Evolutionary conservation across 2,113 vertebrate genomes (phyloP), one percentile per base, ranked within the genome.

Genomic region (Clinocottus analis): DNA sequence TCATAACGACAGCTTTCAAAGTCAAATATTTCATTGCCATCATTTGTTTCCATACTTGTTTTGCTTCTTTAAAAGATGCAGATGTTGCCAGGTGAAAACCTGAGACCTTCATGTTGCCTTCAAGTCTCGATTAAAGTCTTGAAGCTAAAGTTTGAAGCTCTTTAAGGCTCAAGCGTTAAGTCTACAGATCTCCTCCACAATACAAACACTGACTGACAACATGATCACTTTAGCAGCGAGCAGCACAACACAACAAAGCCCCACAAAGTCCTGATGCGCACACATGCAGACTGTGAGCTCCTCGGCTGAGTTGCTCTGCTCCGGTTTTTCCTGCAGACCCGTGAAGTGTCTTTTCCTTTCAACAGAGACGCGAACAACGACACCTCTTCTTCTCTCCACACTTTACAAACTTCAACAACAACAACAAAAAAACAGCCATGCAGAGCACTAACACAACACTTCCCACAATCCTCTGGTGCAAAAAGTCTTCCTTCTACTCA

Each of bases 401-500:
- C 1, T 4, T 3, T 3, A 9, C 35, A 31, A 31, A 31, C 29
- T 31, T 31, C n/a, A n/a, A n/a, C n/a, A n/a, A n/a, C n/a, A n/a
- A n/a, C n/a, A n/a, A n/a, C n/a, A n/a, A 31, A 31, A 31, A 31
- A 31, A 4, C 29, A 31, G 29, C 2, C 29, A 31, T 4, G 29
- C 29, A 31, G 29, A 31, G 29, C 29, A 31, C 29, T 31, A 31
- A 33, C 33, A 33, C 33, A 33, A 33, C 33, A 7, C 37, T 10
- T 7, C 37, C 37, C 7, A 1, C 31, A n/a, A 8, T 21, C 17
- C 29, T 19, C 5, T 25, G 66, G 55, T 56, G n/a, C n/a, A n/a
- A n/a, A n/a, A n/a, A n/a, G n/a, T n/a, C n/a, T 7, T 5, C 13
- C 8, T 7, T 33, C 23, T 81, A 97, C 98, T 99, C 84, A 99